phyloP scores from a whole-genome alignment of 2,113 vertebrate species.

The Picathartes gymnocephalus region DNA sequence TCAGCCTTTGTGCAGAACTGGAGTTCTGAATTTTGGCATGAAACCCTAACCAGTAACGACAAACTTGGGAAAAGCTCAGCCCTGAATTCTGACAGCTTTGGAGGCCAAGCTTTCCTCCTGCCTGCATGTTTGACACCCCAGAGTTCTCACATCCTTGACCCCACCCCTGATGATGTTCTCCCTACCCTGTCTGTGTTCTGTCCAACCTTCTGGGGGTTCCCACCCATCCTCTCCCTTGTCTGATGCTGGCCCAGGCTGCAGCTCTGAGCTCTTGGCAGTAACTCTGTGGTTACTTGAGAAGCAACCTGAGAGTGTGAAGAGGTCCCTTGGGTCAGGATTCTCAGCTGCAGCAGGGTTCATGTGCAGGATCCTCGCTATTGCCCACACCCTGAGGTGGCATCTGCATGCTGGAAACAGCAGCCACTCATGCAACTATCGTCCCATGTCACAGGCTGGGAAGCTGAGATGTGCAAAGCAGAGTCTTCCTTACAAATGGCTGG shows the following conservation, averaged over 20 bases:
- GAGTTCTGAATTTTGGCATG: background rate
- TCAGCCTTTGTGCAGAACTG: background rate
- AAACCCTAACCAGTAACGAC: background rate
- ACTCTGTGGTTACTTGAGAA: background rate
- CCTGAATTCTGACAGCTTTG: background rate
- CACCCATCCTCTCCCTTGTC: background rate
- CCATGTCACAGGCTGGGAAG: background rate
- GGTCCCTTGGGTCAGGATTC: background rate
- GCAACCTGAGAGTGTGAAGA: background rate
- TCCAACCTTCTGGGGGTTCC: background rate
- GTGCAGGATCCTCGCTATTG: background rate
- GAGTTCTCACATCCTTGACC: background rate
- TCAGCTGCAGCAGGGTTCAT: background rate
- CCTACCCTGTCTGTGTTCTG: background rate
- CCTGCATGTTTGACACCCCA: background rate
- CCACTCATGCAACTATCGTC: no score
- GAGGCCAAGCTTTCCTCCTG: background rate
- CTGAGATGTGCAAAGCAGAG: background rate
- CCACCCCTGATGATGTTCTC: background rate
- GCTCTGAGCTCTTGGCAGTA: background rate
- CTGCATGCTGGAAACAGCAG: background rate
- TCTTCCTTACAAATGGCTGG: background rate
- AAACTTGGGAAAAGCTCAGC: background rate
- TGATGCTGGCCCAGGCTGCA: background rate
- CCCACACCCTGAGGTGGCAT: rapidly evolving